Base-by-base conservation (phyloP, 2,113 vertebrate species). In the Sinosuthora webbiana region DNA sequence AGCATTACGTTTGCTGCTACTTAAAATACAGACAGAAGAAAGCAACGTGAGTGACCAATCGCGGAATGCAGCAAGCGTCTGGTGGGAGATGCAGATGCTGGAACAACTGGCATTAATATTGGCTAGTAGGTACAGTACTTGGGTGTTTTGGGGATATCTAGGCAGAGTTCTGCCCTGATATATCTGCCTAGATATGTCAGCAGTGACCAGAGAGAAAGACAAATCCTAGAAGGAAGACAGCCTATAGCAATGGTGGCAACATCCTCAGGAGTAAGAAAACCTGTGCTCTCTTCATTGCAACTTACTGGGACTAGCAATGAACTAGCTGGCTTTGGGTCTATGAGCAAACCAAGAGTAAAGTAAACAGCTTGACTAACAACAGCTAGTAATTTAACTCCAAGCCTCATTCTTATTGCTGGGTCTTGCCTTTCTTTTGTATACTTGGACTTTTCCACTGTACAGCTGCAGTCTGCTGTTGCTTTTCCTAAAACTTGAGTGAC, bases 1-100 rank as follows among this genome's bases (percentile, higher is more conserved):
- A 69, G n/a, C 0, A 0, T 75, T 74, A 56, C 0, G 0, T 73
- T 87, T 76, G 21, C 52, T 85, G 74, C 57, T 73, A n/a, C 78
- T 71, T 87, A 82, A 91, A 94, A 70, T 89, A 33, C 53, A 85
- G 56, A 41, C 5, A 15, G 60, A 59, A 19, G 49, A 68, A 71
- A 75, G 9, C 31, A 64, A 49, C 11, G 4, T 25, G 33, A 82
- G 19, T 68, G 44, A 76, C 70, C 42, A 27, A 18, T 31, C 0
- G 0, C 52, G 53, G 83, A 82, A 39, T 49, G 22, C 33, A 78
- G 68, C 52, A 53, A 69, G 37, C 53, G 39, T 17, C 37, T 60
- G 31, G 33, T 76, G 63, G 30, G 50, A 76, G 25, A 56, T 49
- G 53, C 49, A 87, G 57, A 9, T 71, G 31, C 41, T 87, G 56